Evolutionary conservation across 1,140 invertebrate genomes (phyloP).

Genomic region (Pseudachorutes palmiensis): DNA sequence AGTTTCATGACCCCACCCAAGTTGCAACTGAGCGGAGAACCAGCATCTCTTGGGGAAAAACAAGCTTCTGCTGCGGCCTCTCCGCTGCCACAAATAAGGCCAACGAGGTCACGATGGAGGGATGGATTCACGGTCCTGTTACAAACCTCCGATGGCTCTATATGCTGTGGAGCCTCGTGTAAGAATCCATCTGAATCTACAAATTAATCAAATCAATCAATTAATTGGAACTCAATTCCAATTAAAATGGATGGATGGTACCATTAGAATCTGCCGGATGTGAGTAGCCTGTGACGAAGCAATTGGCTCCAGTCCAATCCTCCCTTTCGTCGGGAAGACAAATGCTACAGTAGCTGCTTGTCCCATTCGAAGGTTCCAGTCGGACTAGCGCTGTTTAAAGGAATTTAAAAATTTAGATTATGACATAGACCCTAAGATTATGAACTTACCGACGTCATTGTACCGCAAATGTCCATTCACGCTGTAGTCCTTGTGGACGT

Average conservation of each 20-base stretch:
- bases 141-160: slow-evolving; percentile 22
- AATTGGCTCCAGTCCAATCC: slow-evolving; percentile 19
- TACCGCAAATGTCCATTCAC: slow-evolving; percentile 24
- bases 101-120: slow-evolving; percentile 10
- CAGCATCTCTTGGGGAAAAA: slow-evolving; percentile 33
- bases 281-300: slow-evolving; percentile 31
- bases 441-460: slow-evolving; percentile 31
- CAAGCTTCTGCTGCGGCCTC: slow-evolving; percentile 32
- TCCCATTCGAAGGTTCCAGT: slow-evolving; percentile 17
- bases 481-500: slow-evolving; percentile 31
- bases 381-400: slow-evolving; percentile 20
- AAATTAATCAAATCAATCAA: slow-evolving; percentile 17
- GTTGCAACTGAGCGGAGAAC: slow-evolving; percentile 28
- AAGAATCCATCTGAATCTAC: slow-evolving; percentile 33
- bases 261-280: slow-evolving; percentile 17
- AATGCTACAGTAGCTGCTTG: slow-evolving; percentile 21
- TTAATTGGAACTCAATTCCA: no score
- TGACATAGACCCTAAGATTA: not conserved
- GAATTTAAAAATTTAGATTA: not conserved
- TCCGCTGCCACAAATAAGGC: slow-evolving; percentile 31
- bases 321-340: slow-evolving; percentile 23
- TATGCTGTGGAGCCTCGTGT: slow-evolving; percentile 35
- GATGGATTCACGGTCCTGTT: slow-evolving; percentile 14
- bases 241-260: no score
- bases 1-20: slow-evolving; percentile 15